phyloP scores from a whole-genome alignment of 2,888 invertebrate genomes.

The Drosophila putrida region DNA sequence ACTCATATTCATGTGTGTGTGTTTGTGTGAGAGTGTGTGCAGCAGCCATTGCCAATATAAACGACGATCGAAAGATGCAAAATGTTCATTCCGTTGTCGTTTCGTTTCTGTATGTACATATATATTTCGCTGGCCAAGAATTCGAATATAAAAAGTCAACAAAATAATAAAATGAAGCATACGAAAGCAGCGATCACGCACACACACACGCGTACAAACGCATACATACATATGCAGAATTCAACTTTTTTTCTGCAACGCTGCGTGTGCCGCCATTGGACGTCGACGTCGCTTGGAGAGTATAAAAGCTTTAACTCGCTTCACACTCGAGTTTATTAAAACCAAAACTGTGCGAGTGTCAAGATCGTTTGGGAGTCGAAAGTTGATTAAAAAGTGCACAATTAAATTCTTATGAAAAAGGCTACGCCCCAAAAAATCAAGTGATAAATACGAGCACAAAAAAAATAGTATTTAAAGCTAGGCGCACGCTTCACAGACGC shows the following conservation, averaged over 20 bases:
- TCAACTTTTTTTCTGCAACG: conserved; percentile 68
- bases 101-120: conserved; percentile 60
- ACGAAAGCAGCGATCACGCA: conserved; percentile 67
- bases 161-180: conserved; percentile 80
- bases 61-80: conserved; percentile 81
- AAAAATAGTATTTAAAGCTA: conserved; percentile 16
- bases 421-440: conserved; percentile 29
- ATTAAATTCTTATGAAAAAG: conserved; percentile 26
- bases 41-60: conserved; percentile 70
- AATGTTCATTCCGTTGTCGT: conserved; percentile 75
- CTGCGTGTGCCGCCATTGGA: conserved; percentile 74
- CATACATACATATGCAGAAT: conserved; percentile 44
- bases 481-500: conserved; percentile 42
- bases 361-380: conserved; percentile 72
- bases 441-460: conserved; percentile 31
- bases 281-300: conserved; percentile 64
- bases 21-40: conserved; percentile 36
- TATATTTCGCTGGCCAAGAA: conserved; percentile 60
- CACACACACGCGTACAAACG: conserved; percentile 26
- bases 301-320: conserved; percentile 85
- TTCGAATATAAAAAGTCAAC: conserved; percentile 73
- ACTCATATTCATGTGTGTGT: conserved; percentile 59
- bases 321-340: conserved; percentile 86
- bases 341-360: conserved; percentile 85
- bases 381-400: conserved; percentile 33